Percentiles rank a stretch among this genome's conserved stretches.
Conservation (phyloP, 2,113 vertebrate species). For the Canis aureus region DNA sequence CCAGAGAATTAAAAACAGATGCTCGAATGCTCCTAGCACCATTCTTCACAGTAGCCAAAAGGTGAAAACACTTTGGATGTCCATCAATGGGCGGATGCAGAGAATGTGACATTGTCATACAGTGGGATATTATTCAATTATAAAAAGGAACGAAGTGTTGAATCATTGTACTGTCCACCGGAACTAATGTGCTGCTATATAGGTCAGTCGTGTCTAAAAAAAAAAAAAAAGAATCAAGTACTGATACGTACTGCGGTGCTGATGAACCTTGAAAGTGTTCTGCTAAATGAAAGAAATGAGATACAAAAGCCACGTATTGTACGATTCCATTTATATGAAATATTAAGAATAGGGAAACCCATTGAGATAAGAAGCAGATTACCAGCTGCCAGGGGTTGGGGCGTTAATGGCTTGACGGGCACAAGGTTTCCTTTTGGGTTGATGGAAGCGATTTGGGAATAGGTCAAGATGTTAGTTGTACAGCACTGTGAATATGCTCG, state of each 20-base stretch:
- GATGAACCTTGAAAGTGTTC: neutral
- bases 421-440: neutral
- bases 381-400: neutral
- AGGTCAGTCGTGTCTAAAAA: neutral
- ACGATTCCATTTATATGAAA: neutral
- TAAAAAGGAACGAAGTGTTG: neutral
- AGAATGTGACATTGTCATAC: neutral
- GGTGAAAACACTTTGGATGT: neutral
- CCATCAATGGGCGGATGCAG: neutral
- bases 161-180: neutral
- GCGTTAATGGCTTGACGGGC: neutral
- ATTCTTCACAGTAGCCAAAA: neutral
- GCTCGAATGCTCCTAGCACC: neutral
- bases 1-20: neutral
- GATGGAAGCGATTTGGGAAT: neutral
- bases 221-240: neutral
- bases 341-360: neutral
- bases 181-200: neutral
- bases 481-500: neutral
- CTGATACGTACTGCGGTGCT: neutral
- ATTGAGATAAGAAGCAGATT: conserved; percentile 3
- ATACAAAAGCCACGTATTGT: neutral
- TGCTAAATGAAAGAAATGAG: neutral
- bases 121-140: neutral
- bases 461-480: neutral